These are phyloP conservation scores for Belgica antarctica DNA, from an alignment of 2,888 invertebrate species.

Conservation along the genomic window DNA sequence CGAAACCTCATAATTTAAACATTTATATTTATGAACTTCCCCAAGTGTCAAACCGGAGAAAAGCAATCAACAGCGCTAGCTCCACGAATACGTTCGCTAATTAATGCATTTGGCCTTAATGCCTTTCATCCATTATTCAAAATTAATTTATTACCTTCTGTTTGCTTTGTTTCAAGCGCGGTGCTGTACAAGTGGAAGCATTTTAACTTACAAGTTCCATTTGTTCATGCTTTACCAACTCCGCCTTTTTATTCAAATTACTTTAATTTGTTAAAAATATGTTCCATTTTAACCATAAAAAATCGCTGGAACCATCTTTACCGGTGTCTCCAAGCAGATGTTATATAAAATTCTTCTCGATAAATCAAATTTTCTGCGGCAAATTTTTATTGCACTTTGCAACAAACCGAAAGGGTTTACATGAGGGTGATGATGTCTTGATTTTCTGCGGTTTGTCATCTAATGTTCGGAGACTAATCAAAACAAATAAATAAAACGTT, in stretches of 20 bases:
- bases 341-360: constrained; percentile 30
- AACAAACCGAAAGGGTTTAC: neutral
- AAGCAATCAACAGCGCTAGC: too few relatives aligned
- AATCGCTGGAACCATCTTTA: neutral
- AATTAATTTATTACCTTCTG: neutral
- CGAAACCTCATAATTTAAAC: too few relatives aligned
- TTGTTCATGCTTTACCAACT: constrained; percentile 20
- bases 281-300: neutral
- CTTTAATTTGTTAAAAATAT: neutral
- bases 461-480: constrained; percentile 13
- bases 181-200: neutral
- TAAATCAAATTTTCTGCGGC: constrained; percentile 36
- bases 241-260: constrained; percentile 24
- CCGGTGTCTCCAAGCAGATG: constrained; percentile 39
- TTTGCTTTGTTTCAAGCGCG: neutral
- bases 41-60: too few relatives aligned
- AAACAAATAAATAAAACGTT: constrained; percentile 43
- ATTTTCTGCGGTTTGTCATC: constrained; percentile 35
- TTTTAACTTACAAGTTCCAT: constrained; percentile 20
- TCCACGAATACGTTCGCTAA: too few relatives aligned
- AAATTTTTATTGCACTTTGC: constrained; percentile 41
- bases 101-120: too few relatives aligned
- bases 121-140: neutral
- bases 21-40: too few relatives aligned
- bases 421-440: constrained; percentile 37